These are phyloP conservation scores for Rhingia rostrata DNA, from an alignment of 2,888 invertebrate species.

Conservation along the genomic window DNA sequence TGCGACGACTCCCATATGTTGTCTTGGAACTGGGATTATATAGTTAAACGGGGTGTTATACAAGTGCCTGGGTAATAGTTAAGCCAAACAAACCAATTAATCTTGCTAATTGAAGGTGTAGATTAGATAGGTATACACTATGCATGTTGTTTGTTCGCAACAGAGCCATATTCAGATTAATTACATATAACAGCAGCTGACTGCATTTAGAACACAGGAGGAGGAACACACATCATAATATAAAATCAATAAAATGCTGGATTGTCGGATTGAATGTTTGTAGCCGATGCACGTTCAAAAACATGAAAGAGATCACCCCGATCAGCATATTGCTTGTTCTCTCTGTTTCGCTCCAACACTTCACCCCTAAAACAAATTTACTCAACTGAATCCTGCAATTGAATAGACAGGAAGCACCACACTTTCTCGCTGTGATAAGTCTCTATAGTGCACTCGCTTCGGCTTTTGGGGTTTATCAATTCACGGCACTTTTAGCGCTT, in stretches of 20 bases:
- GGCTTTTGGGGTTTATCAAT: conserved; percentile 26
- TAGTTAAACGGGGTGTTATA: background rate
- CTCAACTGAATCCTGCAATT: conserved; percentile 20
- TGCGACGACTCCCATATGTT: conserved; percentile 16
- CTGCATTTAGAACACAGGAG: conserved; percentile 20
- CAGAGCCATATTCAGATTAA: conserved; percentile 21
- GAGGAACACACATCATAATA: conserved; percentile 24
- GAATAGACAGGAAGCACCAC: conserved; percentile 8
- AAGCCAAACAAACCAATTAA: background rate
- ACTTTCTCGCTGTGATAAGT: conserved; percentile 1
- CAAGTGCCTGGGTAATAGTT: background rate
- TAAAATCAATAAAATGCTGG: conserved; percentile 67
- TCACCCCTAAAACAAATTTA: conserved; percentile 31
- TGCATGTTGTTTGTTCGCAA: conserved; percentile 8
- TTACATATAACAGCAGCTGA: conserved; percentile 54
- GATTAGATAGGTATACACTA: background rate
- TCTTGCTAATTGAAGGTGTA: conserved; percentile 2
- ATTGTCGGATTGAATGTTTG: conserved; percentile 47
- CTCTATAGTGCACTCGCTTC: conserved; percentile 31
- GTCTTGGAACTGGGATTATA: background rate
- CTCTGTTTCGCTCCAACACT: conserved; percentile 26
- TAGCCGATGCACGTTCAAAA: conserved; percentile 47
- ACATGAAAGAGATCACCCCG: conserved; percentile 7
- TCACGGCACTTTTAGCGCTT: conserved; percentile 63
- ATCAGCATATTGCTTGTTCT: conserved; percentile 3